phyloP scores from a whole-genome alignment of 1,140 invertebrate genomes.

The Drosophila pseudoobscura region DNA sequence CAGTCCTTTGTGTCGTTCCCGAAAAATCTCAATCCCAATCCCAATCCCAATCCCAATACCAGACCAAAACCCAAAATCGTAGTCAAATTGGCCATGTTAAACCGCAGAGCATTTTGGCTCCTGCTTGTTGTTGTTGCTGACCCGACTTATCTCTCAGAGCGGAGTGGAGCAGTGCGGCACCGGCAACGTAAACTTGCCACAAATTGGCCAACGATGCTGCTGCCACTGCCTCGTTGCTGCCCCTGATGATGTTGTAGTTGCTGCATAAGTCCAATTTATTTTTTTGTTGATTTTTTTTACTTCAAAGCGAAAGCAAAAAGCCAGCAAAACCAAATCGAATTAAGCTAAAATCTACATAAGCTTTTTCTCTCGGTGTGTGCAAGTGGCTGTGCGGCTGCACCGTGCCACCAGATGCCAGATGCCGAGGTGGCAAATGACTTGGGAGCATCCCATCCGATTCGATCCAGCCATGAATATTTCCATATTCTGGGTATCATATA shows the following conservation, averaged over 20 bases:
- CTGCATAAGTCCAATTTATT: constrained; percentile 79
- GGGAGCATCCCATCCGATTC: too few relatives aligned
- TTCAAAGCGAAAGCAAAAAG: constrained; percentile 57
- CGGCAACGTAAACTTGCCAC: constrained; percentile 77
- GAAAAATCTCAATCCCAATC: constrained; percentile 31
- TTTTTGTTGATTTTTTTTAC: constrained; percentile 56
- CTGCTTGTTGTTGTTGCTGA: constrained; percentile 62
- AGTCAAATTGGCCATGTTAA: constrained; percentile 80
- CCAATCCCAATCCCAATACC: constrained; percentile 19
- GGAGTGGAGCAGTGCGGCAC: constrained; percentile 33
- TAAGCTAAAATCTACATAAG: constrained; percentile 79
- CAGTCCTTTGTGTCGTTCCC: background rate
- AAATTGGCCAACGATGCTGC: constrained; percentile 68
- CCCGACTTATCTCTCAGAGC: constrained; percentile 70
- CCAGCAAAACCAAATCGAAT: constrained; percentile 76
- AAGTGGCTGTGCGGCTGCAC: constrained; percentile 36
- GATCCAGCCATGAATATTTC: too few relatives aligned
- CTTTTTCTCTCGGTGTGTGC: constrained; percentile 66
- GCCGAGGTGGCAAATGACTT: too few relatives aligned
- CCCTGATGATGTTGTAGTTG: constrained; percentile 12
- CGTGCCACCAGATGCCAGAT: background rate
- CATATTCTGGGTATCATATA: too few relatives aligned
- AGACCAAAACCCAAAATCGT: constrained; percentile 62
- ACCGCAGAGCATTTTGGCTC: constrained; percentile 69
- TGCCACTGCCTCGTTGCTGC: constrained; percentile 23